Evolutionary conservation across 2,797 vertebrate genomes (phyloP).

Genomic region (Enteromius paludinosus): DNA sequence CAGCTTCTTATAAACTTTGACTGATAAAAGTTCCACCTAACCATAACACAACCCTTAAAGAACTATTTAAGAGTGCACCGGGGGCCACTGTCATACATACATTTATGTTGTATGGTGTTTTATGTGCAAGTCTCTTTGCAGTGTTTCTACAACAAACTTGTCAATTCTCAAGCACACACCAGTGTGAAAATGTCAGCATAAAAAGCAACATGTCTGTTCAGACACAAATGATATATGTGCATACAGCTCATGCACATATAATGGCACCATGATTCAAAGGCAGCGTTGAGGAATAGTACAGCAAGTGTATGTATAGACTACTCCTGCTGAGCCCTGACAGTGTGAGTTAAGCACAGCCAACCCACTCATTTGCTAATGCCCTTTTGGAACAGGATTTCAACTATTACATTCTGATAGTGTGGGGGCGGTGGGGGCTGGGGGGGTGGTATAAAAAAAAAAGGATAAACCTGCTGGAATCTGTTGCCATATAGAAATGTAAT

Average conservation of each 20-base stretch:
- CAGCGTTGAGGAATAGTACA: slow-evolving; percentile 67
- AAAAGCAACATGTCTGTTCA: slow-evolving; percentile 25
- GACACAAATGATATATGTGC: slow-evolving; percentile 61
- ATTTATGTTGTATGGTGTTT: slow-evolving; percentile 4
- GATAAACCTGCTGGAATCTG: slow-evolving; percentile 28
- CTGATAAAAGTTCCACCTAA: not conserved
- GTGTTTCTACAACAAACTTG: slow-evolving; percentile 23
- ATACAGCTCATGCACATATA: slow-evolving; percentile 77
- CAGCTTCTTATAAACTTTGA: not conserved
- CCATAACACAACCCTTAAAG: slow-evolving; percentile 1
- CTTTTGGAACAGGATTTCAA: slow-evolving; percentile 67
- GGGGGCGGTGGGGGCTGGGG: slow-evolving; percentile 42
- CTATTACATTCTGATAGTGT: slow-evolving; percentile 44
- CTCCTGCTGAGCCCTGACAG: slow-evolving; percentile 75
- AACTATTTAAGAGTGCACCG: not conserved
- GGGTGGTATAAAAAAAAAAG: slow-evolving; percentile 1
- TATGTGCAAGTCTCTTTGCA: slow-evolving; percentile 3
- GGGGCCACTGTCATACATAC: not conserved
- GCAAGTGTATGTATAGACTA: slow-evolving; percentile 75
- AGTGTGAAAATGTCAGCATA: slow-evolving; percentile 17
- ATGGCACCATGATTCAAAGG: slow-evolving; percentile 77
- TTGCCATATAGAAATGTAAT: slow-evolving; percentile 20
- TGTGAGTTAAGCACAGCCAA: slow-evolving; percentile 72
- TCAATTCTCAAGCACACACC: not conserved
- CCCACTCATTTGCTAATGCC: slow-evolving; percentile 80